Percentiles rank a stretch among this genome's conserved stretches.
Evolutionary conservation across 2,797 vertebrate genomes (phyloP).

Genomic region (Darevskia nairensis): DNA sequence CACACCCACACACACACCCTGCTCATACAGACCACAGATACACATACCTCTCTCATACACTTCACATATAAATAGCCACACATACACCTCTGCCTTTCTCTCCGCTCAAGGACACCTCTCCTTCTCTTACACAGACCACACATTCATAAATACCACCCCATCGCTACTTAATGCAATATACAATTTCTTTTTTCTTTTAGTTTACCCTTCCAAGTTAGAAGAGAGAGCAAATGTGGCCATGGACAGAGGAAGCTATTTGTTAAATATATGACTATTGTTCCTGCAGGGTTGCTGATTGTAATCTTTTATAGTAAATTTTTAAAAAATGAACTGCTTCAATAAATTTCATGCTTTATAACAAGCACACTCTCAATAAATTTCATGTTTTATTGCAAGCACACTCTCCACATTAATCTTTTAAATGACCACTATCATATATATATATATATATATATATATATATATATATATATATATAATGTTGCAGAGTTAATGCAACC

Average conservation of each 20-base stretch:
- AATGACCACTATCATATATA: conserved; percentile 49
- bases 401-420: conserved; percentile 54
- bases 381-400: conserved; percentile 39
- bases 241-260: fast-evolving
- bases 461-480: conserved; percentile 41
- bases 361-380: conserved; percentile 1
- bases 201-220: neutral
- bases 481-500: neutral
- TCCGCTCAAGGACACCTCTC: too few species aligned
- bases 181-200: conserved; percentile 7
- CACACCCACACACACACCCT: too few species aligned
- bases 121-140: too few species aligned
- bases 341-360: conserved; percentile 51
- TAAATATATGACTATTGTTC: conserved; percentile 30
- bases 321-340: conserved; percentile 43
- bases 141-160: too few species aligned
- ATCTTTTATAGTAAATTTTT: conserved; percentile 46
- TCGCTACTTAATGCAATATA: neutral
- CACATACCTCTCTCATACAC: too few species aligned
- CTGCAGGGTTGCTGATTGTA: conserved; percentile 27
- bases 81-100: too few species aligned
- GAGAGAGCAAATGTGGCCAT: neutral
- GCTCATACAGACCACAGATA: too few species aligned
- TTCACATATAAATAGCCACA: too few species aligned
- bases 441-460: neutral